phyloP scores from a whole-genome alignment of 2,888 invertebrate species.

The Parascotia fuliginaria region DNA sequence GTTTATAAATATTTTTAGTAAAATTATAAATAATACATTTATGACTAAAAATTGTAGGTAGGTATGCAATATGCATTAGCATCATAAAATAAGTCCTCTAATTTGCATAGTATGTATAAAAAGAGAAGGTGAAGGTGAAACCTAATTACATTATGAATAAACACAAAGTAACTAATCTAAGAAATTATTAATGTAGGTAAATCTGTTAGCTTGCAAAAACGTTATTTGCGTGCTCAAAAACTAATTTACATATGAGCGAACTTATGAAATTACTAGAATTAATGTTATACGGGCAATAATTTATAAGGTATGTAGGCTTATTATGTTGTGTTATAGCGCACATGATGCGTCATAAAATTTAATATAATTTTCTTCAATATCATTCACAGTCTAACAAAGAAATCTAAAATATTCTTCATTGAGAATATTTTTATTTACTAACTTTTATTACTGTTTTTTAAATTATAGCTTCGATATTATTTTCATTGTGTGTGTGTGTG shows the following conservation, averaged over 20 bases:
- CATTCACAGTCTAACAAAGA: not conserved
- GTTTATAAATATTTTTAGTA: too few species aligned
- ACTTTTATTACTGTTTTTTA: too few species aligned
- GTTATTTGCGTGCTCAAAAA: conserved; percentile 17
- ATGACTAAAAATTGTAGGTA: too few species aligned
- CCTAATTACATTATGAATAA: not conserved
- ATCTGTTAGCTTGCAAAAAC: conserved; percentile 14
- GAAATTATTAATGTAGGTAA: conserved; percentile 8
- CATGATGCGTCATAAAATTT: not conserved
- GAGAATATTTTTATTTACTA: too few species aligned
- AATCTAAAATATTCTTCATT: too few species aligned
- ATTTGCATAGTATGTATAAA: not conserved
- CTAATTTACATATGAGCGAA: conserved; percentile 16
- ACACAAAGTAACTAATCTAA: conserved; percentile 4
- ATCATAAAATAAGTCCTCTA: not conserved
- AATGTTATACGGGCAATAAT: conserved; percentile 1
- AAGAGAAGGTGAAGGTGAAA: conserved; percentile 4
- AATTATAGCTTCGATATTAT: too few species aligned
- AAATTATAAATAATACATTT: too few species aligned
- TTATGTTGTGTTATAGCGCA: too few species aligned
- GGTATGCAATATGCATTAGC: too few species aligned
- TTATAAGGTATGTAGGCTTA: not conserved
- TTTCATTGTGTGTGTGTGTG: too few species aligned
- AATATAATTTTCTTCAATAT: not conserved
- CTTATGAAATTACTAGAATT: conserved; percentile 16